Conservation (phyloP, 2,113 vertebrate genomes). For the Oncorhynchus clarkii region DNA sequence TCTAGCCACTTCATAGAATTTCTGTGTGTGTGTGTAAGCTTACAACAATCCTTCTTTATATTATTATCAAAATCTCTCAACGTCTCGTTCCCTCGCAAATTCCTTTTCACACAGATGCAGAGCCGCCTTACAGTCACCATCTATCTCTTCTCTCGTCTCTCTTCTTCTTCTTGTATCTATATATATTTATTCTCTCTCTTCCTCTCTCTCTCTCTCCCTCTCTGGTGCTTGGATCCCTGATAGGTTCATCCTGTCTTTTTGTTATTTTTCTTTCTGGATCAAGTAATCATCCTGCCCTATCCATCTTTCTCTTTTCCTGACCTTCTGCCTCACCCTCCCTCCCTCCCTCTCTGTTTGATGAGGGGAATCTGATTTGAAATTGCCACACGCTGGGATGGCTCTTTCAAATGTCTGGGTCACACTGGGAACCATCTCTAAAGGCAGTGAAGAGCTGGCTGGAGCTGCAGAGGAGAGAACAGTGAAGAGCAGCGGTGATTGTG, state of each 20-base stretch:
- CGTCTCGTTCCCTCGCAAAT: not conserved
- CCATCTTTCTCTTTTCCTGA: constrained; percentile 24
- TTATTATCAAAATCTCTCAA: not conserved
- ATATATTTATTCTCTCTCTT: not conserved
- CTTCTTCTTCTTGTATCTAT: not conserved
- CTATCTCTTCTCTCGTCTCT: constrained; percentile 4
- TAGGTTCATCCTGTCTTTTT: constrained; percentile 14
- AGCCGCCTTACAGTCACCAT: not conserved
- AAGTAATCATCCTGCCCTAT: constrained; percentile 39
- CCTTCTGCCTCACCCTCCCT: constrained; percentile 20
- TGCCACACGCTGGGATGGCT: constrained; percentile 58
- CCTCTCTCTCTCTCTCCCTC: constrained; percentile 19
- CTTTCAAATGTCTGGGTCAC: constrained; percentile 66
- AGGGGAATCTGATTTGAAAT: constrained; percentile 59
- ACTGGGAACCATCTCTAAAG: constrained; percentile 26
- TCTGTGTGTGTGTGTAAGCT: too few relatives aligned
- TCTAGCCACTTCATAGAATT: too few relatives aligned
- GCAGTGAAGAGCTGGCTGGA: not conserved
- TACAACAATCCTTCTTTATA: not conserved
- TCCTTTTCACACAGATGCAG: not conserved
- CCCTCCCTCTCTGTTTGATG: constrained; percentile 53
- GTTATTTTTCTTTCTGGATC: constrained; percentile 39
- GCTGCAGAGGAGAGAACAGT: constrained; percentile 22
- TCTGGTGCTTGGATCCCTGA: not conserved
- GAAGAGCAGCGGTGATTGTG: constrained; percentile 35